A percentile compares a stretch with the other conserved stretches of the same genome.
Evolutionary conservation across 2,888 invertebrate species (phyloP).

Genomic region (Asteroscopus sphinx): DNA sequence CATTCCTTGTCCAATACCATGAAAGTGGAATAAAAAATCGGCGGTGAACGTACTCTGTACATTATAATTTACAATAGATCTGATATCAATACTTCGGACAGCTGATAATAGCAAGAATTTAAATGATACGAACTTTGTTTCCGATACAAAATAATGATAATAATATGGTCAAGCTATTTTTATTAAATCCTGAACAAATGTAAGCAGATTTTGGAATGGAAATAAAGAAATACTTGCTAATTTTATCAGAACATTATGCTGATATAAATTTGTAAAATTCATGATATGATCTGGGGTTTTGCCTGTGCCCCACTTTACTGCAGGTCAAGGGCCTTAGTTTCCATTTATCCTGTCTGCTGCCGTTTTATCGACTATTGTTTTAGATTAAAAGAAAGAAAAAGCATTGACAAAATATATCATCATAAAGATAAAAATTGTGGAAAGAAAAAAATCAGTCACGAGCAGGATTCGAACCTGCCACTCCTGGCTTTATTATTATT

Average conservation of each 20-base stretch:
- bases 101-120: conserved; percentile 54
- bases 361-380: too few relatives aligned
- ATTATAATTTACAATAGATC: conserved; percentile 52
- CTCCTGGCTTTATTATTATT: too few relatives aligned
- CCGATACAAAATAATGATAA: conserved; percentile 18
- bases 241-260: not conserved
- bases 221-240: not conserved
- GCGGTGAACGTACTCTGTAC: conserved; percentile 46
- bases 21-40: conserved; percentile 20
- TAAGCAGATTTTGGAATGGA: not conserved
- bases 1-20: conserved; percentile 22
- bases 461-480: too few relatives aligned
- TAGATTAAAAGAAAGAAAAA: too few relatives aligned
- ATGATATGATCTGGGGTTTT: not conserved
- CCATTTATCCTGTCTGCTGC: too few relatives aligned
- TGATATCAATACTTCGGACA: conserved; percentile 54
- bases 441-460: too few relatives aligned
- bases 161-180: conserved; percentile 2
- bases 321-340: not conserved
- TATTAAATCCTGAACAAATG: not conserved
- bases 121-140: conserved; percentile 24
- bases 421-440: too few relatives aligned
- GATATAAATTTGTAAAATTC: not conserved
- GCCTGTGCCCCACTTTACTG: too few relatives aligned
- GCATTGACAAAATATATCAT: too few relatives aligned